Evolutionary conservation across 2,797 vertebrate species (phyloP).

Genomic region (Menidia menidia): DNA sequence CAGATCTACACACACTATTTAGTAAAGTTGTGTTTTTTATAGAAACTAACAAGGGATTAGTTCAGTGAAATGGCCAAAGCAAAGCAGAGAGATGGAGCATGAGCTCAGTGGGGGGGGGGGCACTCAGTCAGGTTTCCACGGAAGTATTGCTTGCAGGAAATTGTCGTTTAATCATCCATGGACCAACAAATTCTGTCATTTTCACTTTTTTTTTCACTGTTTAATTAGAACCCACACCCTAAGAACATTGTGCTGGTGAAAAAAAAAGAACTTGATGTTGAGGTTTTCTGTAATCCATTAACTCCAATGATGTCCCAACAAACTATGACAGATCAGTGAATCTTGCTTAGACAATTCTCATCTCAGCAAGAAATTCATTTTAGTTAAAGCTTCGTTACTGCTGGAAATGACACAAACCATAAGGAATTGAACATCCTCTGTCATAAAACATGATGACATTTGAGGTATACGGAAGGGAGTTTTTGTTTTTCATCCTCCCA

Average conservation of each 20-base stretch:
- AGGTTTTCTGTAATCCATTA: constrained; percentile 25
- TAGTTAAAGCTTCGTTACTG: too few species aligned
- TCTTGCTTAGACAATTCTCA: too few species aligned
- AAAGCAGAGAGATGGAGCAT: constrained; percentile 3
- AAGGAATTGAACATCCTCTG: not conserved
- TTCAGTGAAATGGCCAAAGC: constrained; percentile 15
- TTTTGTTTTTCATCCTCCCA: not conserved
- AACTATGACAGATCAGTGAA: constrained; percentile 19
- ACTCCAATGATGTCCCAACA: constrained; percentile 32
- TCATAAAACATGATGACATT: not conserved
- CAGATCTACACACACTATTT: too few species aligned
- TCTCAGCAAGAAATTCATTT: too few species aligned
- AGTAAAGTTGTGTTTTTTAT: too few species aligned
- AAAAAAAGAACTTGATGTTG: too few species aligned
- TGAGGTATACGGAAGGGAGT: not conserved
- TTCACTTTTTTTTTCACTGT: not conserved
- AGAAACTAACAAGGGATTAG: not conserved
- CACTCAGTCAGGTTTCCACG: not conserved
- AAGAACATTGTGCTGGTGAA: too few species aligned
- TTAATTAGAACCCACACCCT: not conserved
- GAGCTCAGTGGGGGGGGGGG: constrained; percentile 8
- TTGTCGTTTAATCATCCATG: not conserved
- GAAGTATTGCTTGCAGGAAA: not conserved
- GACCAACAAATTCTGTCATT: not conserved
- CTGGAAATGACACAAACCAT: too few species aligned